Conservation (phyloP, 2,888 invertebrate species). For the Drepanosiphum platanoidis region DNA sequence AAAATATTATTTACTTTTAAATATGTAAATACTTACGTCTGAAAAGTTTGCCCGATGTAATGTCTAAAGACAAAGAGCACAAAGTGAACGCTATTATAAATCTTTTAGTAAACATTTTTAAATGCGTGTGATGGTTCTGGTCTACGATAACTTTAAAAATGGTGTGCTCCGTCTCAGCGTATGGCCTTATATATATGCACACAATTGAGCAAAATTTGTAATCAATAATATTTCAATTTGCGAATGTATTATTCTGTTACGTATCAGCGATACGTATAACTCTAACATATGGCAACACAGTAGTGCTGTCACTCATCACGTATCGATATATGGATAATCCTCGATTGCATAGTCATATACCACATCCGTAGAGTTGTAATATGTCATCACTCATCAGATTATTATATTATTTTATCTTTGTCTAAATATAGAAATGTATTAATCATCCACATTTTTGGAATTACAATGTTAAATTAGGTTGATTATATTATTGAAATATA, state of each 20-base stretch:
- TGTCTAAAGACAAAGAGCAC: neutral
- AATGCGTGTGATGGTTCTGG: neutral
- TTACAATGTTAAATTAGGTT: too few species aligned
- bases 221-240: conserved; percentile 25
- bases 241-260: neutral
- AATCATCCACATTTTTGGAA: too few species aligned
- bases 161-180: neutral
- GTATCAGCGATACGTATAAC: too few species aligned
- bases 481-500: too few species aligned
- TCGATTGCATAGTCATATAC: too few species aligned
- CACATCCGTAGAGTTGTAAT: too few species aligned
- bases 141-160: neutral
- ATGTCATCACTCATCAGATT: too few species aligned
- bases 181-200: neutral
- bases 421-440: too few species aligned
- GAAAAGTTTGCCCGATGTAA: neutral
- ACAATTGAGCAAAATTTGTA: neutral
- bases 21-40: neutral
- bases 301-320: too few species aligned
- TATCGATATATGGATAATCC: too few species aligned
- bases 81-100: neutral
- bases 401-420: too few species aligned
- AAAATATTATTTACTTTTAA: neutral
- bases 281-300: too few species aligned
- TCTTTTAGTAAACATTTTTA: conserved; percentile 14